These are phyloP conservation scores for Drosophila ananassae DNA, from an alignment of 1,140 invertebrate species.

Conservation along the genomic window DNA sequence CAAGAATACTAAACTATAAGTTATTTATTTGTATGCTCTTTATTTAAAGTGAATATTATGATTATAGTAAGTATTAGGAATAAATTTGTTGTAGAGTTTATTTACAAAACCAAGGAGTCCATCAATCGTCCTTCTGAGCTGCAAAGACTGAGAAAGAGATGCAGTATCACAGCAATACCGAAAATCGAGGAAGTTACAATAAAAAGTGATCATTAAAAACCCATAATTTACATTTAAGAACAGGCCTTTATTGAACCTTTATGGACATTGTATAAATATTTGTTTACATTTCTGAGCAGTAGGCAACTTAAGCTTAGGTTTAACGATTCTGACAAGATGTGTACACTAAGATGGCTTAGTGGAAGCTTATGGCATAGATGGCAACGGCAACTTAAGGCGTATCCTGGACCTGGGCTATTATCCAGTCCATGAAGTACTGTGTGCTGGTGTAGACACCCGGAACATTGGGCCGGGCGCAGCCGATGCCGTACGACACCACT, in stretches of 20 bases:
- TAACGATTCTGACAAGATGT: slow-evolving; percentile 9
- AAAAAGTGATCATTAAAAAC: no score
- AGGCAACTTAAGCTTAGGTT: slow-evolving; percentile 9
- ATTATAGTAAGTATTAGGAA: no score
- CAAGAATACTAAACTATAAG: no score
- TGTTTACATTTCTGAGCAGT: slow-evolving; percentile 3
- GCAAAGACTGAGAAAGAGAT: no score
- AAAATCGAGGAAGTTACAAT: not conserved
- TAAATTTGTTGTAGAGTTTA: no score
- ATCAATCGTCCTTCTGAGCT: no score
- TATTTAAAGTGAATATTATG: no score
- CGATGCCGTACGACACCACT: slow-evolving; percentile 89
- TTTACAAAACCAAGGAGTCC: no score
- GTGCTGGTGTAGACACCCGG: slow-evolving; percentile 91
- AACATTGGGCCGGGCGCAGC: slow-evolving; percentile 88
- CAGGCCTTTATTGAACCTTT: not conserved
- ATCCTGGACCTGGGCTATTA: slow-evolving; percentile 58
- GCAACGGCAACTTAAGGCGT: slow-evolving; percentile 25
- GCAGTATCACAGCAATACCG: no score
- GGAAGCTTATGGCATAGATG: slow-evolving; percentile 9
- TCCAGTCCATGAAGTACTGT: slow-evolving; percentile 86
- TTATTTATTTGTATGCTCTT: no score
- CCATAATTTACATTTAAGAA: not conserved
- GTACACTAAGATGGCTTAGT: slow-evolving; percentile 4
- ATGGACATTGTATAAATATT: not conserved